These are phyloP conservation scores for Catocala fraxini DNA, from an alignment of 2,888 invertebrate genomes.

Conservation along the genomic window DNA sequence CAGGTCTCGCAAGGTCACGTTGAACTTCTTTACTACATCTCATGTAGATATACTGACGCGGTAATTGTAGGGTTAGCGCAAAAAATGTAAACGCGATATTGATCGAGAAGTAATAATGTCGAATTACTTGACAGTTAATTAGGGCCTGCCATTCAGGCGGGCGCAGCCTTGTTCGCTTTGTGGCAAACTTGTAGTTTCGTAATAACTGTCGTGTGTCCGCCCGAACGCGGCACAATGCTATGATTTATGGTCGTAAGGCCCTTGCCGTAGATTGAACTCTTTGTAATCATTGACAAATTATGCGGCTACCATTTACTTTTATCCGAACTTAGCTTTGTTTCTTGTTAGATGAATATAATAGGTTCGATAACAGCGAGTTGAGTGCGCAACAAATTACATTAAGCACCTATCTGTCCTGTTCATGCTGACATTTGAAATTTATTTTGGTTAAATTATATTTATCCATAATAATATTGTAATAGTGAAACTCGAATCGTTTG, in stretches of 20 bases:
- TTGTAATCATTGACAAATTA: conserved; percentile 82
- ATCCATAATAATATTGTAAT: conserved; percentile 1
- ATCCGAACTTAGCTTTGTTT: conserved; percentile 58
- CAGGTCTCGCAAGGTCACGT: conserved; percentile 25
- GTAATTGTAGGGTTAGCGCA: conserved; percentile 46
- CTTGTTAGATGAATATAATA: conserved; percentile 55
- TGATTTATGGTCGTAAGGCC: conserved; percentile 75
- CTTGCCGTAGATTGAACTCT: conserved; percentile 71
- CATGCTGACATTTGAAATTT: conserved; percentile 45
- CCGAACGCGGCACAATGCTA: conserved; percentile 65
- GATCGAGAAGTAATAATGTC: conserved; percentile 71
- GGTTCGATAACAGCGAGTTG: conserved; percentile 49
- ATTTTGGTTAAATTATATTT: conserved; percentile 39
- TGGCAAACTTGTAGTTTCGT: conserved; percentile 73
- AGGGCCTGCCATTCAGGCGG: conserved; percentile 77
- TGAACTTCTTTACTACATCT: conserved; percentile 8
- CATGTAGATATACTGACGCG: conserved; percentile 10
- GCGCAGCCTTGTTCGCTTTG: conserved; percentile 70
- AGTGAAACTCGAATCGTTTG: background rate
- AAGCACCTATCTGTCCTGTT: conserved; percentile 36
- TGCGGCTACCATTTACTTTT: conserved; percentile 75
- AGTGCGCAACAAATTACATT: conserved; percentile 46
- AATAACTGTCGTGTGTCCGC: conserved; percentile 74
- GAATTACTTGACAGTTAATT: conserved; percentile 85
- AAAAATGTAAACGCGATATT: conserved; percentile 55